phyloP scores from a whole-genome alignment of 35 echinoderm and acorn worm species.

The Patiria miniata region DNA sequence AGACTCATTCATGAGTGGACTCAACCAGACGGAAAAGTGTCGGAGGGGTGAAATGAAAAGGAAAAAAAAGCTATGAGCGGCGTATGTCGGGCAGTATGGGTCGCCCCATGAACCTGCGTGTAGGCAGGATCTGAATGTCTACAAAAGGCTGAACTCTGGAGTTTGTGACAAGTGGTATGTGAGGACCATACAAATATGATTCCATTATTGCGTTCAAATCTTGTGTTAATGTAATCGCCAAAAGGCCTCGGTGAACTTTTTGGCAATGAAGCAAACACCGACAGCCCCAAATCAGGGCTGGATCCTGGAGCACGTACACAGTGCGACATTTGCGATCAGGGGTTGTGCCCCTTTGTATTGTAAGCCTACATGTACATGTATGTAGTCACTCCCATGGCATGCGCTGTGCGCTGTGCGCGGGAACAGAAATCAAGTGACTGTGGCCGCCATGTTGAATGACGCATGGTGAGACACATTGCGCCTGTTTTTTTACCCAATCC shows the following conservation, averaged over 20 bases:
- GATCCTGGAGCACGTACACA: background rate
- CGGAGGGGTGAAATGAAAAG: too few species aligned
- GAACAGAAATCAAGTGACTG: conserved; percentile 5
- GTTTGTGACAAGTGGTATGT: too few species aligned
- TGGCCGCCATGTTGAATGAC: conserved; percentile 11
- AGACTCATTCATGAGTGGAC: background rate
- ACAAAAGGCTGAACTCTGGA: too few species aligned
- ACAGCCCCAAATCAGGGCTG: too few species aligned
- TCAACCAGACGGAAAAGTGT: too few species aligned
- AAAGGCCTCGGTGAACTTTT: background rate
- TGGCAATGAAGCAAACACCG: too few species aligned
- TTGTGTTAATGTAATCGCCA: background rate
- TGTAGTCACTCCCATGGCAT: background rate
- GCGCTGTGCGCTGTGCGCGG: conserved; percentile 1
- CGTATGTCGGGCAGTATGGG: too few species aligned
- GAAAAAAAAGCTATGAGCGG: too few species aligned
- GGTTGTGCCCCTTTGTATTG: conserved; percentile 19
- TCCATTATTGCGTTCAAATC: background rate
- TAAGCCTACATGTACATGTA: too few species aligned
- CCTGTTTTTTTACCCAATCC: background rate
- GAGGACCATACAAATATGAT: background rate
- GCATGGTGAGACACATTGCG: conserved; percentile 11
- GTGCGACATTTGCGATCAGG: background rate
- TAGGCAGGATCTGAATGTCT: too few species aligned
- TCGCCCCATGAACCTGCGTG: too few species aligned